Evolutionary conservation across 2,113 vertebrate species (phyloP), one percentile per base, ranked within the genome.

Genomic region (Jaculus jaculus): DNA sequence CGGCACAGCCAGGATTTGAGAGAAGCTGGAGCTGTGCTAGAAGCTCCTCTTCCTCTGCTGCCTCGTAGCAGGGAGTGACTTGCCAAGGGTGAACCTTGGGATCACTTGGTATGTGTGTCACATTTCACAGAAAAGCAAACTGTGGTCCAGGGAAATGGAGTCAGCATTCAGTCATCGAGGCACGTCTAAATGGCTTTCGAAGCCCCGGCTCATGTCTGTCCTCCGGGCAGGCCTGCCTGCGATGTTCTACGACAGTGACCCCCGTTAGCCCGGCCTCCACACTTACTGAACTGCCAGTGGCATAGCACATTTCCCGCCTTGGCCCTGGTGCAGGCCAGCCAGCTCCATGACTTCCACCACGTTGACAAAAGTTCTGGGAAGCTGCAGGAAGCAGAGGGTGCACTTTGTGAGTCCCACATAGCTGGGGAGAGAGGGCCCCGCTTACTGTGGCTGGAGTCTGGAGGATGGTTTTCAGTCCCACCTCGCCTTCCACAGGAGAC

Each of bases 301-400:
- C 73, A 7, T 98, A n/a, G 75, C 96, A 0, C 98, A 94, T 58
- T 97, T 98, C 89, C 98, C 97, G 2, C 95, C 96, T 68, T 98
- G 97, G 10, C 98, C 93, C 96, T 96, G 97, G 81, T 98, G 96
- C 88, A 99, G 98, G 32, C 95, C 97, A 68, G 98, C 97, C 13
- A 99, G 73, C 92, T 99, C 98, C 34, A 99, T 95, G 90, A 99
- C 97, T 91, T 98, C 98, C 89, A 99, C 96, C 65, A 99, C 2
- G 6, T 99, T 99, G 89, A 99, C 95, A 94, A 99, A 98, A 32
- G 94, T 95, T 95, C 98, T 98, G 15, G 99, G 99, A 86, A 99
- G 98, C 99, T 99, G 93, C 1, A n/a, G 60, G 65, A 69, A 98
- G 96, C 84, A 96, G 60, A 97, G 88, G 93, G 89, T 2, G 68